These are phyloP conservation scores for Macrocentrus cingulum DNA, from an alignment of 1,140 invertebrate species.

Conservation along the genomic window DNA sequence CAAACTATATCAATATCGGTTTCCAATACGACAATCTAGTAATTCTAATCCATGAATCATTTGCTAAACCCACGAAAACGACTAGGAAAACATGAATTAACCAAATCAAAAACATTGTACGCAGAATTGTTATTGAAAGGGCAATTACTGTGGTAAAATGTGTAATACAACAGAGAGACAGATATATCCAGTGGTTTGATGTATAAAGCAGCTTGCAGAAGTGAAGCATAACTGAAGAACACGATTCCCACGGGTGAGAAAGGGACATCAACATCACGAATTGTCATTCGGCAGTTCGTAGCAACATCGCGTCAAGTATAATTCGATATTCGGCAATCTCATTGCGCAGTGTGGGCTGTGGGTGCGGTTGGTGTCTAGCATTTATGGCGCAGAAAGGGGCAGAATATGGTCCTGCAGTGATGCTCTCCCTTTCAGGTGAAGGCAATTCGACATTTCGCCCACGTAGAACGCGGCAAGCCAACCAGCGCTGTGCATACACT, in stretches of 20 bases:
- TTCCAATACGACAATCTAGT: no score
- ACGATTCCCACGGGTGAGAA: constrained; percentile 4
- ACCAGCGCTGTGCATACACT: constrained; percentile 20
- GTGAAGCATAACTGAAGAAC: constrained; percentile 11
- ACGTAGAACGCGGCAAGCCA: constrained; percentile 22
- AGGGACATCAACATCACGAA: constrained; percentile 11
- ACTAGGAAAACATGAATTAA: no score
- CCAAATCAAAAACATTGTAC: no score
- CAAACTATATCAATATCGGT: no score
- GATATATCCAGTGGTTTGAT: no score
- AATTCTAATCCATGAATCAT: no score
- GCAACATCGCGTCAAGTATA: constrained; percentile 20
- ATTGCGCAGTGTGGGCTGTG: constrained; percentile 3
- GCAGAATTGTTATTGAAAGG: no score
- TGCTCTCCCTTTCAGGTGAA: constrained; percentile 29
- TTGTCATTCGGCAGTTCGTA: background rate
- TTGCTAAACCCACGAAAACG: no score
- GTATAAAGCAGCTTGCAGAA: constrained; percentile 1
- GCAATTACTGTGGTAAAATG: no score
- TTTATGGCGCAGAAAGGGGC: constrained; percentile 11
- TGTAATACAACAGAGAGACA: no score
- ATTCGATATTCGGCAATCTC: constrained; percentile 27
- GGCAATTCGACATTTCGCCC: constrained; percentile 30
- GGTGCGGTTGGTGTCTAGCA: background rate
- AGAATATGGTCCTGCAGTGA: constrained; percentile 13